Evolutionary conservation across 1,140 invertebrate genomes (phyloP).

Genomic region (Drosophila sp.): DNA sequence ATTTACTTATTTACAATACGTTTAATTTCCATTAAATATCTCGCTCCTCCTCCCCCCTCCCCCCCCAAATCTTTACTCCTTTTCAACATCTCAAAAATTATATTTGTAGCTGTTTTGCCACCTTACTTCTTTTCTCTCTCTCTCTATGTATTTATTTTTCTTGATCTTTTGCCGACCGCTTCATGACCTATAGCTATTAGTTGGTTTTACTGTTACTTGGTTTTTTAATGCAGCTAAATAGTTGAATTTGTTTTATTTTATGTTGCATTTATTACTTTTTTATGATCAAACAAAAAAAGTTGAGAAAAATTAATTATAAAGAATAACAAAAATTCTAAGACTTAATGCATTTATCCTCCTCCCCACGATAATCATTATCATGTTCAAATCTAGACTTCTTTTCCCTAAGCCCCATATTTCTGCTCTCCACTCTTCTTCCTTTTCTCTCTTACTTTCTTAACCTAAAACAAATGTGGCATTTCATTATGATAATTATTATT

Average conservation of each 20-base stretch:
- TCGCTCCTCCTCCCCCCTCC: background rate
- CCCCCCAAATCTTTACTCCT: background rate
- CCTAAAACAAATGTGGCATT: conserved; percentile 20
- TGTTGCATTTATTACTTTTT: conserved; percentile 25
- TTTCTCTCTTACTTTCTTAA: background rate
- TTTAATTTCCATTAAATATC: conserved; percentile 35
- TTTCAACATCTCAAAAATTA: background rate
- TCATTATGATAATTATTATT: background rate
- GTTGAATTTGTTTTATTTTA: conserved; percentile 35
- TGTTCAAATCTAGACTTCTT: conserved; percentile 3
- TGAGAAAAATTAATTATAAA: conserved; percentile 5
- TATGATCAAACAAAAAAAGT: conserved; percentile 11
- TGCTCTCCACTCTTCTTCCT: background rate
- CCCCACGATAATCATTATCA: background rate
- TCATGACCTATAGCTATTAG: conserved; percentile 38
- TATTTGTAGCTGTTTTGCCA: background rate
- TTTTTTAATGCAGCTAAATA: conserved; percentile 47
- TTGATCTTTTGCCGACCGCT: background rate
- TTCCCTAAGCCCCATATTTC: background rate
- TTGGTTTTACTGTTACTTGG: conserved; percentile 23
- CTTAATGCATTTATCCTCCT: conserved; percentile 14
- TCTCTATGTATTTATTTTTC: background rate
- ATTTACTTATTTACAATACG: conserved; percentile 61
- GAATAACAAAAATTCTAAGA: conserved; percentile 18
- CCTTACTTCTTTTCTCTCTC: background rate